Evolutionary conservation across 2,113 vertebrate species (phyloP).

Genomic region (Henicopernis longicauda): DNA sequence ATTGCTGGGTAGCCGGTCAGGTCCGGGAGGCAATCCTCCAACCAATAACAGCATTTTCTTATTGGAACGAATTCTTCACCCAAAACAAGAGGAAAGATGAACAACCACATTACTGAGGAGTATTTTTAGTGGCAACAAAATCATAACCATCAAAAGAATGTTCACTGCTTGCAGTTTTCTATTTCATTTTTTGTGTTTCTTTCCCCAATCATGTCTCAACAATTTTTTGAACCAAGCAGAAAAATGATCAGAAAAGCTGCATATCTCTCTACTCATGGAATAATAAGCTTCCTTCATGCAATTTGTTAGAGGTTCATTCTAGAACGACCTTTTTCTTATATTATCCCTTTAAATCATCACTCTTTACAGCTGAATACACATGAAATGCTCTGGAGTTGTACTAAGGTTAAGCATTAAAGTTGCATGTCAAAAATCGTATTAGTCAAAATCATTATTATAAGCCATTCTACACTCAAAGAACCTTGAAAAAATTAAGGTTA

Average conservation of each 20-base stretch:
- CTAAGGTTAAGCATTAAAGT: constrained; percentile 86
- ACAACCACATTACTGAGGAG: constrained; percentile 72
- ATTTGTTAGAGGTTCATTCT: constrained; percentile 85
- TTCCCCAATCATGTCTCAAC: constrained; percentile 75
- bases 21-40: constrained; percentile 96
- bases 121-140: constrained; percentile 75
- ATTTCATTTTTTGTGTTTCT: constrained; percentile 75
- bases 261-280: constrained; percentile 73
- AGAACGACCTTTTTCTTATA: constrained; percentile 84
- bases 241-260: constrained; percentile 76
- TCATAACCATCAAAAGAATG: constrained; percentile 77
- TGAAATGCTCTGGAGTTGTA: constrained; percentile 84
- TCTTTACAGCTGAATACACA: constrained; percentile 86
- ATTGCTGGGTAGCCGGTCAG: constrained; percentile 98
- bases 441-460: constrained; percentile 88
- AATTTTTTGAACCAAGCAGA: constrained; percentile 77
- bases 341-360: constrained; percentile 86
- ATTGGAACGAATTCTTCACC: constrained; percentile 98
- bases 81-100: constrained; percentile 83
- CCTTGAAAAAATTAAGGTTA: constrained; percentile 88
- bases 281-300: constrained; percentile 82
- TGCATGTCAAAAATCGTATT: constrained; percentile 87
- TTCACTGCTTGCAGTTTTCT: constrained; percentile 74
- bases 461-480: constrained; percentile 83
- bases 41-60: constrained; percentile 97